These are phyloP conservation scores for Sebastes glaucus DNA, from an alignment of 2,797 vertebrate genomes.

Conservation along the genomic window DNA sequence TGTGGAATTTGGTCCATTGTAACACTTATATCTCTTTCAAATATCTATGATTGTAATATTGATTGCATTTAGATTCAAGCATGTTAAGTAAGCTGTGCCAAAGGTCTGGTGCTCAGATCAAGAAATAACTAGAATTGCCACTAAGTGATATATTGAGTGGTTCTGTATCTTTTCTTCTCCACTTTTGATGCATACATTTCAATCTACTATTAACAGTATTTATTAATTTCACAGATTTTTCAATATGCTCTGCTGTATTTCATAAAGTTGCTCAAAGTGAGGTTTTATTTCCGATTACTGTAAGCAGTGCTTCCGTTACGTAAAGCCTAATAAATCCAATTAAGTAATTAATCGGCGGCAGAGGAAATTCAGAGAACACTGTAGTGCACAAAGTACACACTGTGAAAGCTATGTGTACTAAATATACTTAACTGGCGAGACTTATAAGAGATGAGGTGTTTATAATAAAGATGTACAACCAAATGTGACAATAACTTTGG, in stretches of 20 bases:
- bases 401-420: background rate
- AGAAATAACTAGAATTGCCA: background rate
- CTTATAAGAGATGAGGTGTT: background rate
- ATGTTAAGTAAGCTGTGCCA: background rate
- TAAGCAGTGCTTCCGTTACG: background rate
- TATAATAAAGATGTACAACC: background rate
- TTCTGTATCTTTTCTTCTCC: background rate
- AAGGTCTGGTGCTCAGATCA: background rate
- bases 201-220: background rate
- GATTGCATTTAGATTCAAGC: background rate
- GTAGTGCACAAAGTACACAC: background rate
- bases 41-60: background rate
- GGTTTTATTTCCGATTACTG: background rate
- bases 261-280: background rate
- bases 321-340: conserved; percentile 49
- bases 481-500: background rate
- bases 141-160: background rate
- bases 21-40: background rate
- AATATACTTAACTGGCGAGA: background rate
- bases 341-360: conserved; percentile 40
- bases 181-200: background rate
- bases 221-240: background rate
- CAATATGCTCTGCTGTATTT: background rate
- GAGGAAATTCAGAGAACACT: background rate
- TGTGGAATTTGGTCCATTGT: background rate